Percentiles rank a stretch among this genome's conserved stretches.
Evolutionary conservation across 1,140 invertebrate genomes (phyloP).

Genomic region (Penaeus indicus): DNA sequence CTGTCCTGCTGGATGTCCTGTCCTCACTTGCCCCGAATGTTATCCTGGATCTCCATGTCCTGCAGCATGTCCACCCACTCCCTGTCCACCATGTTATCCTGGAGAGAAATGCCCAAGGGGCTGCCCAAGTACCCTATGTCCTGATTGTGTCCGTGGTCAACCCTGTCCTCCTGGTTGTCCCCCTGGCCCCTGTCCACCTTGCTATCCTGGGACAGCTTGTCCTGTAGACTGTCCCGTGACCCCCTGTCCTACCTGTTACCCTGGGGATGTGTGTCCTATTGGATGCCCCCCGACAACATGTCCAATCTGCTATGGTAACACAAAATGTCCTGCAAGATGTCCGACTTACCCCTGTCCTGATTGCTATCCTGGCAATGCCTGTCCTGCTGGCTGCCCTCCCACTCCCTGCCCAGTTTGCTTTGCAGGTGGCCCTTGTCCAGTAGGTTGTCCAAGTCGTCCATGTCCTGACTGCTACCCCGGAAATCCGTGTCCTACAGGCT

Average conservation of each 20-base stretch:
- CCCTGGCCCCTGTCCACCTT: background rate
- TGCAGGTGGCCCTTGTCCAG: conserved; percentile 4
- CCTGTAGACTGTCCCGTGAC: conserved; percentile 23
- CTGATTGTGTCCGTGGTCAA: background rate
- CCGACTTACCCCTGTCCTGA: conserved; percentile 20
- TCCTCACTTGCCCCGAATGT: background rate
- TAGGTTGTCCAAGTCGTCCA: background rate
- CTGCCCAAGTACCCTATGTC: conserved; percentile 7
- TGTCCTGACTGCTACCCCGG: conserved; percentile 26
- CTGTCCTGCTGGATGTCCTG: conserved; percentile 6
- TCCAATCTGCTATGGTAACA: conserved; percentile 18
- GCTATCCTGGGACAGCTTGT: background rate
- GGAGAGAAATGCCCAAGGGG: background rate
- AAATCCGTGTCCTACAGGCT: conserved; percentile 5
- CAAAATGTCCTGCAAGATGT: conserved; percentile 19
- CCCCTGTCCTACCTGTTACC: conserved; percentile 29
- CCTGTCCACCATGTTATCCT: background rate
- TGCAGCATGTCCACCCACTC: background rate
- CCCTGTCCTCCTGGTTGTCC: conserved; percentile 15
- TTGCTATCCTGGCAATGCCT: conserved; percentile 27
- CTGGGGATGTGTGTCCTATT: conserved; percentile 6
- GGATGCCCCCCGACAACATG: conserved; percentile 21
- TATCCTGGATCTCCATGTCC: conserved; percentile 32
- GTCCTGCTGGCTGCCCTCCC: conserved; percentile 6
- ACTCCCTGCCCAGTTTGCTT: conserved; percentile 32